Evolutionary conservation across 2,797 vertebrate genomes (phyloP).

Genomic region (Sphenodon punctatus): DNA sequence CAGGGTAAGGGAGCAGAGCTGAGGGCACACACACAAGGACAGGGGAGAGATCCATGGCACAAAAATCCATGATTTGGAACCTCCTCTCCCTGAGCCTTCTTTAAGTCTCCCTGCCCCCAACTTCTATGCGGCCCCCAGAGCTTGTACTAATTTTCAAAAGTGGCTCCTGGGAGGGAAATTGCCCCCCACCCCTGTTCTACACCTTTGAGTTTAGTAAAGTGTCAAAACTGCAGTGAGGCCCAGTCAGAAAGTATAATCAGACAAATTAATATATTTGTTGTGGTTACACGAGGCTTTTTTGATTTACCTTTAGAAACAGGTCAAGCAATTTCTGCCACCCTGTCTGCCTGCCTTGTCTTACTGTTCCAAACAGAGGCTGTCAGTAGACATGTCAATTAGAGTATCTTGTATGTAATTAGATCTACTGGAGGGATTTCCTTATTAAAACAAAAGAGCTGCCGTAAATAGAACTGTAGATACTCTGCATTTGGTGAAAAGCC

Average conservation of each 20-base stretch:
- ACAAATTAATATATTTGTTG: background rate
- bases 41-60: no score
- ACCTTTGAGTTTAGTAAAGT: background rate
- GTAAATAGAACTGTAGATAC: fast-evolving
- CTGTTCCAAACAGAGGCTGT: fast-evolving
- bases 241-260: background rate
- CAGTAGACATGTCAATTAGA: background rate
- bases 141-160: no score
- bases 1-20: no score
- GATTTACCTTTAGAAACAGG: no score
- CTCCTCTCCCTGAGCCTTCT: no score
- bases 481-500: background rate
- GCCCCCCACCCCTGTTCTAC: no score
- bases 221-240: background rate
- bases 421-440: background rate
- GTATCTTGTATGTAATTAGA: background rate
- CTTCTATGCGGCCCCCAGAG: no score
- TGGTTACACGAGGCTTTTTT: background rate
- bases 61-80: no score
- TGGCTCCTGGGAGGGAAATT: no score
- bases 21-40: no score
- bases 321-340: no score
- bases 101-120: no score
- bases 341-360: fast-evolving
- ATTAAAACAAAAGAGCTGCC: background rate